Evolutionary conservation across 2,113 vertebrate species (phyloP).

Genomic region (Neodon shergylaensis): DNA sequence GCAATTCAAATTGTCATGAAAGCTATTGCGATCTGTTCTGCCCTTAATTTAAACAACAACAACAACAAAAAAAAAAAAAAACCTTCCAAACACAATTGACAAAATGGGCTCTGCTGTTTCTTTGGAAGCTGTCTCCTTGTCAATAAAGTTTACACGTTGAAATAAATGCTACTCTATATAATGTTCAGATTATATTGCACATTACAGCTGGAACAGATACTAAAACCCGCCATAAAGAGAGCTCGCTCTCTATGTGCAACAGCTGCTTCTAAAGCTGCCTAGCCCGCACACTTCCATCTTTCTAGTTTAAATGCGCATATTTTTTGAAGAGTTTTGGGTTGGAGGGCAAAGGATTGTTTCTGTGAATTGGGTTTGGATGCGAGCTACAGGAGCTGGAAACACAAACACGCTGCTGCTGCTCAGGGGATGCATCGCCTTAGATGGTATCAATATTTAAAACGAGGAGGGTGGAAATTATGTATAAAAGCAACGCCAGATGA

Average conservation of each 20-base stretch:
- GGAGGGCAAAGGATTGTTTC: neutral
- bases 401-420: neutral
- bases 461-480: neutral
- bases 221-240: conserved; percentile 66
- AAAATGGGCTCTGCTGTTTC: conserved; percentile 30
- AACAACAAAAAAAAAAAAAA: neutral
- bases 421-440: neutral
- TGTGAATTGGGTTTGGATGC: neutral
- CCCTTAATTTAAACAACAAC: conserved; percentile 59
- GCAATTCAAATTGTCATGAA: conserved; percentile 42
- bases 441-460: conserved; percentile 2
- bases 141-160: conserved; percentile 69
- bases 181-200: conserved; percentile 74
- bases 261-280: conserved; percentile 68
- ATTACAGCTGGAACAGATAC: conserved; percentile 75
- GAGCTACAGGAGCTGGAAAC: neutral
- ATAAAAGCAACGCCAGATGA: neutral
- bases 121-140: conserved; percentile 74
- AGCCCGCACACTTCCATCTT: conserved; percentile 49
- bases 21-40: conserved; percentile 38
- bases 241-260: conserved; percentile 57
- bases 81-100: conserved; percentile 53
- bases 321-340: conserved; percentile 30
- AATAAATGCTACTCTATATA: conserved; percentile 68
- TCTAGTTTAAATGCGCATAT: conserved; percentile 29